These are phyloP conservation scores for Ceratina japonica DNA, from an alignment of 1,140 invertebrate genomes.

Conservation along the genomic window DNA sequence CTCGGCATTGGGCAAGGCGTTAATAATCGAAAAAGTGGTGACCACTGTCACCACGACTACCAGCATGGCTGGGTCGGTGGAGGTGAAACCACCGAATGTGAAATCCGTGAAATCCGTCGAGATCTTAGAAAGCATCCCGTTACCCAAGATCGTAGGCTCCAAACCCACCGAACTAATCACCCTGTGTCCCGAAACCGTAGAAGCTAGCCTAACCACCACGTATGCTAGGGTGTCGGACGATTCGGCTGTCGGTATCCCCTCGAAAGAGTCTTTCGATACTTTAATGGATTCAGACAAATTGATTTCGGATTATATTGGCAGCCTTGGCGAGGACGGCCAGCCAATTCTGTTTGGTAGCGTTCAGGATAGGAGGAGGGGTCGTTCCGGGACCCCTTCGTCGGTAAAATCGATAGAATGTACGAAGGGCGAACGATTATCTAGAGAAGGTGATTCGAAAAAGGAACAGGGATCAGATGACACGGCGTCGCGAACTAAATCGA, in stretches of 20 bases:
- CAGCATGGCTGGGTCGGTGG: constrained; percentile 29
- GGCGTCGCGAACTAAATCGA: neutral
- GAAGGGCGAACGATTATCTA: neutral
- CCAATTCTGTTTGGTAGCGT: constrained; percentile 73
- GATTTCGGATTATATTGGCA: constrained; percentile 23
- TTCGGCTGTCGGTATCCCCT: constrained; percentile 23
- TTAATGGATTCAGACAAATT: neutral
- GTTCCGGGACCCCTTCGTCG: constrained; percentile 25
- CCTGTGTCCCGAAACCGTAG: constrained; percentile 71
- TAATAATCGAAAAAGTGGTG: constrained; percentile 62
- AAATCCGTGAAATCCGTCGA: constrained; percentile 62
- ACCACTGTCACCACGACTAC: constrained; percentile 61
- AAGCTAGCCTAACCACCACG: constrained; percentile 71
- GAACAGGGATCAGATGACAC: neutral
- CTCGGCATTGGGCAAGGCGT: constrained; percentile 47
- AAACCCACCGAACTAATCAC: constrained; percentile 68
- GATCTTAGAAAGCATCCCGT: constrained; percentile 62
- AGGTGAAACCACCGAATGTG: constrained; percentile 51
- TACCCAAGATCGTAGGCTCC: constrained; percentile 54
- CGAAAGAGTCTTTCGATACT: constrained; percentile 1
- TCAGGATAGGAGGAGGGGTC: constrained; percentile 41
- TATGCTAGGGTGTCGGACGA: constrained; percentile 66
- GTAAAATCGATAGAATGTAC: neutral
- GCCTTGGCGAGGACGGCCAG: constrained; percentile 58
- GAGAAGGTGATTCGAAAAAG: neutral